Evolutionary conservation across 2,113 vertebrate species (phyloP).

Genomic region (Leucosticte australis): DNA sequence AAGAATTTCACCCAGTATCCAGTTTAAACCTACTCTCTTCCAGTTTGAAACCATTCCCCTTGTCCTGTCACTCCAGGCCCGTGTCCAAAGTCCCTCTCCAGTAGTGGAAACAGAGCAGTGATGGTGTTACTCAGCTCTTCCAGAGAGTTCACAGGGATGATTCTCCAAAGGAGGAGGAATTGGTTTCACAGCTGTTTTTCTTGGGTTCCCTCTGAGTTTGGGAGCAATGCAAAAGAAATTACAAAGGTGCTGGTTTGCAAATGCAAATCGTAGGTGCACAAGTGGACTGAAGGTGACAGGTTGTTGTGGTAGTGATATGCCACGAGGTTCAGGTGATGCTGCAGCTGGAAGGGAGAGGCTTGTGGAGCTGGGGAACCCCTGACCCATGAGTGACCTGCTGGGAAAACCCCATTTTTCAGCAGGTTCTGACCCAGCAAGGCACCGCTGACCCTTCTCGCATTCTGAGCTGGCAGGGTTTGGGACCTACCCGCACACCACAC

Average conservation of each 20-base stretch:
- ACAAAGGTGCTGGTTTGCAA: background rate
- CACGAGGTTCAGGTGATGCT: fast-evolving
- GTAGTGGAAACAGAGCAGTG: background rate
- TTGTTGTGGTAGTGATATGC: background rate
- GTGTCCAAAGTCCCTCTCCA: background rate
- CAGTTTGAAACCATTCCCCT: background rate
- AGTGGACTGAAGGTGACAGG: background rate
- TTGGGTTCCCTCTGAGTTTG: background rate
- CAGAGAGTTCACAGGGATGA: background rate
- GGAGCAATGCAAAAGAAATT: background rate
- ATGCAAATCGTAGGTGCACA: background rate
- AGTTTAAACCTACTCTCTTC: background rate
- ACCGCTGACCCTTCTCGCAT: background rate
- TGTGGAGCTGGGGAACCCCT: background rate
- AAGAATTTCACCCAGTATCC: background rate
- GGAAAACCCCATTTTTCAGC: background rate
- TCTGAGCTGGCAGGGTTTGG: background rate
- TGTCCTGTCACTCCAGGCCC: background rate
- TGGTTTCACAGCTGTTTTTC: background rate
- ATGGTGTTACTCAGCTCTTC: background rate
- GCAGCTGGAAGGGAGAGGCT: background rate
- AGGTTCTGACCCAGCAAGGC: background rate
- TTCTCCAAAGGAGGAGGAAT: background rate
- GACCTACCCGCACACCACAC: background rate
- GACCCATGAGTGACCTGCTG: background rate